A percentile compares a stretch with the other conserved stretches of the same genome.
These are phyloP conservation scores for Papilio xuthus DNA, from an alignment of 1,140 invertebrate genomes.

Conservation along the genomic window DNA sequence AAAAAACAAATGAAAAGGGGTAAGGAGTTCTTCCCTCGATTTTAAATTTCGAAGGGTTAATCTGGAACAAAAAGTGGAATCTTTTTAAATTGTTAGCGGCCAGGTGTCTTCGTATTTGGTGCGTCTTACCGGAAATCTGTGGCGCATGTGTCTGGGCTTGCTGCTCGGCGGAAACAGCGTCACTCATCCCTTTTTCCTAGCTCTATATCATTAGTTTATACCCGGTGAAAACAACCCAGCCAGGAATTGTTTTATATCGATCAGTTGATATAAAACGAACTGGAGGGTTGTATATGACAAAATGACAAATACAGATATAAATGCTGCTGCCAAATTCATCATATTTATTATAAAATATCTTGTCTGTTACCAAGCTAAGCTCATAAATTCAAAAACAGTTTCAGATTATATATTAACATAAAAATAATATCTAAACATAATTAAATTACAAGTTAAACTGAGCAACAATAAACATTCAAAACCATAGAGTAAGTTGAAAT, in stretches of 20 bases:
- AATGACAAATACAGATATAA: too few species aligned
- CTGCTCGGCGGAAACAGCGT: conserved; percentile 72
- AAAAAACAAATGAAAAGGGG: conserved; percentile 68
- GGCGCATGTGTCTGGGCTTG: conserved; percentile 71
- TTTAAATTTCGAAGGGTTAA: conserved; percentile 69
- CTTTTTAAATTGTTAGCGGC: conserved; percentile 65
- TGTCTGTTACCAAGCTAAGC: too few species aligned
- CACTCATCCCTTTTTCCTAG: conserved; percentile 62
- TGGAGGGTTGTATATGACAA: background rate
- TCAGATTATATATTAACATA: too few species aligned
- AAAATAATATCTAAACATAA: too few species aligned
- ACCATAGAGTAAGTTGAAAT: background rate
- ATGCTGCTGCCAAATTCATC: too few species aligned
- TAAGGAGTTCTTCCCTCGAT: conserved; percentile 63
- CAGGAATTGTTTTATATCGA: conserved; percentile 45
- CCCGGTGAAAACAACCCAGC: conserved; percentile 56
- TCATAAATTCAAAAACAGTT: too few species aligned
- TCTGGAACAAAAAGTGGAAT: conserved; percentile 68
- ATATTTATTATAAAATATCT: too few species aligned
- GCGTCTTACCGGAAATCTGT: conserved; percentile 77
- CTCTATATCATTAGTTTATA: conserved; percentile 62
- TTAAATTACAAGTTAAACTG: too few species aligned
- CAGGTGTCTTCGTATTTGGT: conserved; percentile 73
- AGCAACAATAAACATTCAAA: background rate
- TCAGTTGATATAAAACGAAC: background rate